phyloP scores from a whole-genome alignment of 2,888 invertebrate genomes.

The Panopea generosa region DNA sequence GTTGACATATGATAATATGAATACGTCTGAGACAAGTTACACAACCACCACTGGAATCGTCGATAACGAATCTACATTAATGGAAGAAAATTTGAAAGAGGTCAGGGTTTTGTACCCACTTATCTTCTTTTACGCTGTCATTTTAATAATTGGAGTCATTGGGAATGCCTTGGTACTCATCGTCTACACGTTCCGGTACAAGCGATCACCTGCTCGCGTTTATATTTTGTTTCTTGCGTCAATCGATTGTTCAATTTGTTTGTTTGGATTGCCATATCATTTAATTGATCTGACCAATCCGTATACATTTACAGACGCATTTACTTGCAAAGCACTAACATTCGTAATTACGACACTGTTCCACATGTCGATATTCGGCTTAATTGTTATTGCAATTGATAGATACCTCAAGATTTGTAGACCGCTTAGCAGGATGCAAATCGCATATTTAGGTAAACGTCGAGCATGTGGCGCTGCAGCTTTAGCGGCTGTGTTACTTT shows the following conservation, averaged over 20 bases:
- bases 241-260: slow-evolving; percentile 71
- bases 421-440: slow-evolving; percentile 69
- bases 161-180: slow-evolving; percentile 72
- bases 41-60: background rate
- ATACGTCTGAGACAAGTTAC: slow-evolving; percentile 1
- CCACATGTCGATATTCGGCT: slow-evolving; percentile 66
- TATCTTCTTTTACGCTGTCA: slow-evolving; percentile 64
- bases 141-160: slow-evolving; percentile 66
- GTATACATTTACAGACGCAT: slow-evolving; percentile 64
- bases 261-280: slow-evolving; percentile 74
- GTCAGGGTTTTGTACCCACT: slow-evolving; percentile 59
- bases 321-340: slow-evolving; percentile 66
- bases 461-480: slow-evolving; percentile 54
- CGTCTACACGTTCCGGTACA: slow-evolving; percentile 71
- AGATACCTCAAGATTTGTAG: slow-evolving; percentile 76
- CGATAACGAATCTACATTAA: slow-evolving; percentile 3
- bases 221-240: slow-evolving; percentile 73
- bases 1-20: background rate
- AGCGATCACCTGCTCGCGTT: slow-evolving; percentile 70
- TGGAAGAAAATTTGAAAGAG: slow-evolving; percentile 39
- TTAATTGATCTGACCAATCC: slow-evolving; percentile 73
- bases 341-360: slow-evolving; percentile 64
- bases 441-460: slow-evolving; percentile 66
- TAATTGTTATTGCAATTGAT: slow-evolving; percentile 73
- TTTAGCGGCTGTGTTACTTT: slow-evolving; percentile 49